Evolutionary conservation across 2,888 invertebrate genomes (phyloP).

Genomic region (Boloria euphrosyne): DNA sequence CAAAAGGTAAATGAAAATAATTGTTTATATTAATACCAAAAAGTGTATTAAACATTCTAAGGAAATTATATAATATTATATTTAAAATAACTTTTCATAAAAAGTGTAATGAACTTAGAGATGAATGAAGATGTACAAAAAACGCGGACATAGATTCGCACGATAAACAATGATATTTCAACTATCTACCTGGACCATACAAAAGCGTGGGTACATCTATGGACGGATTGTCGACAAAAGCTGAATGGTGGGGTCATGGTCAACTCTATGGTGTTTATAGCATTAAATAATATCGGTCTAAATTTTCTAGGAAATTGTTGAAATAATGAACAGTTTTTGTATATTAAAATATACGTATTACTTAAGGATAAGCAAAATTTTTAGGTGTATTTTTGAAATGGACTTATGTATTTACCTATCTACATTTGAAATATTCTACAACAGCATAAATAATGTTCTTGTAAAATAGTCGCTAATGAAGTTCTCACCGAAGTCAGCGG

Average conservation of each 20-base stretch:
- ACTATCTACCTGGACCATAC: constrained; percentile 6
- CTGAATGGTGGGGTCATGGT: constrained; percentile 22
- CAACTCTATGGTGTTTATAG: background rate
- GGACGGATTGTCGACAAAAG: constrained; percentile 24
- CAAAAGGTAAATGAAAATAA: too few relatives aligned
- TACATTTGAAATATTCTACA: background rate
- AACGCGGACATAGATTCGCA: constrained; percentile 31
- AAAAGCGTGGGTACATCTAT: constrained; percentile 32
- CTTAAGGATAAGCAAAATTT: too few relatives aligned
- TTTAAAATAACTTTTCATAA: constrained; percentile 2
- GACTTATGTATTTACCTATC: too few relatives aligned
- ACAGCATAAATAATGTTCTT: background rate
- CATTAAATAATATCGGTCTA: background rate
- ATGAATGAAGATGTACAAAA: constrained; percentile 25
- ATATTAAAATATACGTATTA: background rate
- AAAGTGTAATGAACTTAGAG: constrained; percentile 29
- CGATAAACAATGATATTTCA: constrained; percentile 31
- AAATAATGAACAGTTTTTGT: background rate
- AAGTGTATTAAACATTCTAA: background rate
- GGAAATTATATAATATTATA: background rate
- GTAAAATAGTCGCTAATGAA: constrained; percentile 7
- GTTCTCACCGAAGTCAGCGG: constrained; percentile 35
- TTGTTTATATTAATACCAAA: too few relatives aligned
- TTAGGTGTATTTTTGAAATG: too few relatives aligned
- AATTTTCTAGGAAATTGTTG: background rate